Conservation (phyloP, 2,113 vertebrate genomes). For the Atractosteus spatula region DNA sequence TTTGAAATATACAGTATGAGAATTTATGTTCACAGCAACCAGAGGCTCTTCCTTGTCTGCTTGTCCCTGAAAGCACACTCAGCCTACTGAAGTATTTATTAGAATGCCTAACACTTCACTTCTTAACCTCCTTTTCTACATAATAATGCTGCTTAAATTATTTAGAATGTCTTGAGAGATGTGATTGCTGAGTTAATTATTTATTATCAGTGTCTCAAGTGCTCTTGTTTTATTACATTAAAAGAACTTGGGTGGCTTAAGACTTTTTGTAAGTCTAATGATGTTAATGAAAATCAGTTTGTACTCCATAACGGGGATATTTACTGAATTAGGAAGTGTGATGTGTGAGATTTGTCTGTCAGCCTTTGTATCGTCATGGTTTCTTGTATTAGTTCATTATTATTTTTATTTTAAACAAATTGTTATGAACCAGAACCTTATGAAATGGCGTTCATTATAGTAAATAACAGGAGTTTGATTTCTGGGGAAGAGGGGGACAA, state of each 20-base stretch:
- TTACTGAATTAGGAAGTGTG: no score
- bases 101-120: conserved; percentile 23
- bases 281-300: no score
- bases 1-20: no score
- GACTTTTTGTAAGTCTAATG: not conserved
- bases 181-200: conserved; percentile 17
- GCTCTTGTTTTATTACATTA: conserved; percentile 1
- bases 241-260: conserved; percentile 7
- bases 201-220: conserved; percentile 26
- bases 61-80: conserved; percentile 10
- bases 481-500: no score
- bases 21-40: not conserved
- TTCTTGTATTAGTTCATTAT: no score
- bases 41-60: not conserved
- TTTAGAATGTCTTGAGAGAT: conserved; percentile 24
- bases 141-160: conserved; percentile 30
- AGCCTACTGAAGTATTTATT: conserved; percentile 27
- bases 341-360: no score
- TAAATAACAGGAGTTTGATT: no score
- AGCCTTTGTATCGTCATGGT: no score
- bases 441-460: no score
- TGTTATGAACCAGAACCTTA: no score
- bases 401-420: no score
- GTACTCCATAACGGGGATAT: no score
- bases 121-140: conserved; percentile 30